phyloP scores from a whole-genome alignment of 2,888 invertebrate species.

The Syrphus vitripennis region DNA sequence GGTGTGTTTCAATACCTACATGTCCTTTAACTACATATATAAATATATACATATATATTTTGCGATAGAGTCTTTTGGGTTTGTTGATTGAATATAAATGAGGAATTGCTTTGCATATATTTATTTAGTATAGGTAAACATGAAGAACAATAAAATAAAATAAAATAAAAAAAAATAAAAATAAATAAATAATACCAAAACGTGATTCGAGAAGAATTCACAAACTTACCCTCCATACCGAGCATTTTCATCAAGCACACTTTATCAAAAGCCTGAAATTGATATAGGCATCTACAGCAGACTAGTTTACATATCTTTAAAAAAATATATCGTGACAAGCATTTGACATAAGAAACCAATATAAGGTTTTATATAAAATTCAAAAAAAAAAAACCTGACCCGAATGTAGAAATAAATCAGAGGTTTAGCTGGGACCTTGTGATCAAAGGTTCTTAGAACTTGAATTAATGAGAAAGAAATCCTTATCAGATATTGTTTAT shows the following conservation, averaged over 20 bases:
- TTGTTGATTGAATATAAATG: slow-evolving; percentile 67
- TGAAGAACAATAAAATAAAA: background rate
- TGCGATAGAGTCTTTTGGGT: slow-evolving; percentile 35
- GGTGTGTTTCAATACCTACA: background rate
- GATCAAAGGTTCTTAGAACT: background rate
- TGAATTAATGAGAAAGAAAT: background rate
- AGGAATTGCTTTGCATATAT: slow-evolving; percentile 31
- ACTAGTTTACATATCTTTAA: background rate
- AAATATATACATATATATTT: background rate
- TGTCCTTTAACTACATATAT: background rate
- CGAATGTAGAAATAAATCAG: background rate
- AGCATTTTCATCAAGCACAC: background rate
- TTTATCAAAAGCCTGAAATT: background rate
- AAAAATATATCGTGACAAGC: background rate
- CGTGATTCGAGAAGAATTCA: slow-evolving; percentile 2
- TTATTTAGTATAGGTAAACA: slow-evolving; percentile 14
- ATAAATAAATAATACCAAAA: slow-evolving; percentile 12
- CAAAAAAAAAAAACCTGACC: background rate
- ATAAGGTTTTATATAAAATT: background rate
- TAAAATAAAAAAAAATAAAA: background rate
- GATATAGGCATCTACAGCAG: background rate
- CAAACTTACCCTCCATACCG: too few relatives aligned
- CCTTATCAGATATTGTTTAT: background rate
- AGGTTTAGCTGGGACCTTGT: background rate
- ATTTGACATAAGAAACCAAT: slow-evolving; percentile 15